These are phyloP conservation scores for Clarias macrocephalus DNA, from an alignment of 2,113 vertebrate genomes.

Conservation along the genomic window DNA sequence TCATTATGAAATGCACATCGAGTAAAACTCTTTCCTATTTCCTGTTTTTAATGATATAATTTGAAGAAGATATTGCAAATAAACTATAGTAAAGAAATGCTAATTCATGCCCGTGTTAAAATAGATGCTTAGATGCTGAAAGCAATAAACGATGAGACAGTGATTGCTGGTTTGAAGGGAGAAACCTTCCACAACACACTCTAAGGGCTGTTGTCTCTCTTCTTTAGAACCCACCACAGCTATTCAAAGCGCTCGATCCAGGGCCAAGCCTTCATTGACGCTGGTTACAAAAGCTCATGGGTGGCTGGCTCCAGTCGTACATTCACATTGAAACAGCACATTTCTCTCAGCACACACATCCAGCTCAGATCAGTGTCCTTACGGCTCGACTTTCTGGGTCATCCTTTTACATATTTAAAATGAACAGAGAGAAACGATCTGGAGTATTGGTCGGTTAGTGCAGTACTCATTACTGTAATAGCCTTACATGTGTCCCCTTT, in stretches of 20 bases:
- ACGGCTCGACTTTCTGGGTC: not conserved
- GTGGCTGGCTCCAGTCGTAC: constrained; percentile 43
- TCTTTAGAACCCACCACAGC: constrained; percentile 37
- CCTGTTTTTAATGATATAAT: not conserved
- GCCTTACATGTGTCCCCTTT: constrained; percentile 2
- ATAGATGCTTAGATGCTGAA: not conserved
- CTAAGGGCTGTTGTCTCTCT: constrained; percentile 17
- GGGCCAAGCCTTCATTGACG: constrained; percentile 31
- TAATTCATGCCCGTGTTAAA: not conserved
- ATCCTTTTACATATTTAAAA: constrained; percentile 47
- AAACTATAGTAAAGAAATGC: not conserved
- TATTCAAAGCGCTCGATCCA: constrained; percentile 32
- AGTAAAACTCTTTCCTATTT: not conserved
- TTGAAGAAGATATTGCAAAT: not conserved
- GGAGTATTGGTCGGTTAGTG: not conserved
- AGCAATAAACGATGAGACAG: constrained; percentile 18
- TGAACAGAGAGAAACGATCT: not conserved
- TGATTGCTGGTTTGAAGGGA: not conserved
- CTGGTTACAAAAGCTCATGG: constrained; percentile 41
- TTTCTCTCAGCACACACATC: constrained; percentile 15
- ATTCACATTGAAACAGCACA: constrained; percentile 23
- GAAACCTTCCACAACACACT: not conserved
- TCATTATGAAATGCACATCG: not conserved
- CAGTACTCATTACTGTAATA: constrained; percentile 11
- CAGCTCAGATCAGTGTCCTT: constrained; percentile 26